These are phyloP conservation scores for Cartodere bifasciata DNA, from an alignment of 2,888 invertebrate genomes.

Conservation along the genomic window DNA sequence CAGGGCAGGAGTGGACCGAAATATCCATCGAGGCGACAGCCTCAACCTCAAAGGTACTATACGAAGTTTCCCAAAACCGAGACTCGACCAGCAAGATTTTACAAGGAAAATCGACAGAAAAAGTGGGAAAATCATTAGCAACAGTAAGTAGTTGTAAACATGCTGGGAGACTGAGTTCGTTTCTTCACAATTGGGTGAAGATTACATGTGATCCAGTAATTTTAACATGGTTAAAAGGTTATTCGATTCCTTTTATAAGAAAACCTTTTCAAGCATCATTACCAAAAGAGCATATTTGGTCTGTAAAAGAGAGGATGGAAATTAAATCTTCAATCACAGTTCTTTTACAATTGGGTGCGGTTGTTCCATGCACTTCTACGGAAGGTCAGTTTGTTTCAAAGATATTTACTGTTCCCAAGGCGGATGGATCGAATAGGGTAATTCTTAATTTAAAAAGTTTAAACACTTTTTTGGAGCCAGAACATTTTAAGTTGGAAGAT, in stretches of 20 bases:
- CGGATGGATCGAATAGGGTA: slow-evolving; percentile 11
- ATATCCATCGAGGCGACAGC: too few species aligned
- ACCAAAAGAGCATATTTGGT: neutral
- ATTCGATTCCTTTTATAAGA: slow-evolving; percentile 8
- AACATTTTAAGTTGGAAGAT: slow-evolving; percentile 22
- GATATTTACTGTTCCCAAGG: slow-evolving; percentile 14
- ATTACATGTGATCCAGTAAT: slow-evolving; percentile 9
- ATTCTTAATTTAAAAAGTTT: slow-evolving; percentile 18
- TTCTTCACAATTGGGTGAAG: slow-evolving; percentile 5
- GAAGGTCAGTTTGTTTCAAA: slow-evolving; percentile 13
- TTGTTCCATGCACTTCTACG: slow-evolving; percentile 9
- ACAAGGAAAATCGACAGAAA: too few species aligned
- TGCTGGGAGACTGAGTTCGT: slow-evolving; percentile 10
- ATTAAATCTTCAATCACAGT: slow-evolving; percentile 3
- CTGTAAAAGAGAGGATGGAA: neutral
- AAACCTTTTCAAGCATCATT: slow-evolving; percentile 6
- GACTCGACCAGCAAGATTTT: too few species aligned
- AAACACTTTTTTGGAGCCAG: slow-evolving; percentile 14
- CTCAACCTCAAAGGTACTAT: too few species aligned
- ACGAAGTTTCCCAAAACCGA: too few species aligned
- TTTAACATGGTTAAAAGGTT: slow-evolving; percentile 4
- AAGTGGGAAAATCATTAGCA: too few species aligned
- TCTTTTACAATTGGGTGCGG: slow-evolving; percentile 7
- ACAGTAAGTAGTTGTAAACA: too few species aligned
- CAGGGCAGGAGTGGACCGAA: too few species aligned